These are phyloP conservation scores for Strongylocentrotus purpuratus DNA, from an alignment of 35 echinoderm and acorn worm genomes.

Conservation along the genomic window DNA sequence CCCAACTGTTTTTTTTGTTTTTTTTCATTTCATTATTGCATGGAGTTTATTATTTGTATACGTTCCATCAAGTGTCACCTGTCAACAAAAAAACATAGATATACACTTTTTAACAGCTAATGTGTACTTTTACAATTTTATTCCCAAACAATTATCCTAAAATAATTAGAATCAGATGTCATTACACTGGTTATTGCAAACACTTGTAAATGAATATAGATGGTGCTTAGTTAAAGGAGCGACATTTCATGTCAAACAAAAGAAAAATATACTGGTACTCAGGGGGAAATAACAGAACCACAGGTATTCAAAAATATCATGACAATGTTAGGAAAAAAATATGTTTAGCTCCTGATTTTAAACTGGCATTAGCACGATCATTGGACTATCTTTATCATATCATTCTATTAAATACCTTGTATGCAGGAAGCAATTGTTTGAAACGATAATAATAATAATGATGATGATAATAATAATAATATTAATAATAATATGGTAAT, in stretches of 20 bases:
- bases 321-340: not conserved
- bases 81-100: not conserved
- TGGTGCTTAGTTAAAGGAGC: not conserved
- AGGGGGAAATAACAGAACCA: not conserved
- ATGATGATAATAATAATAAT: too few relatives aligned
- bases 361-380: not conserved
- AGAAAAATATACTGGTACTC: not conserved
- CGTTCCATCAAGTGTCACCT: too few relatives aligned
- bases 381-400: not conserved
- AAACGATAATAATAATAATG: not conserved
- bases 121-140: not conserved
- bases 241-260: not conserved
- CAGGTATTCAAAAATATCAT: not conserved
- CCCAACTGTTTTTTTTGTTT: too few relatives aligned
- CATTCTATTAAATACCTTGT: not conserved
- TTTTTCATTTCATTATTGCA: too few relatives aligned
- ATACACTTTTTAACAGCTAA: not conserved
- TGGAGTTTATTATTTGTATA: too few relatives aligned
- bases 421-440: not conserved
- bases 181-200: not conserved
- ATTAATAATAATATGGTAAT: too few relatives aligned
- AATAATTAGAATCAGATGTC: not conserved
- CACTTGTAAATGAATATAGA: not conserved
- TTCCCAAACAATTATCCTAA: too few relatives aligned
- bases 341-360: not conserved